Evolutionary conservation across 2,113 vertebrate species (phyloP), one percentile per base, ranked within the genome.

Genomic region (Paraplagusia blochii): DNA sequence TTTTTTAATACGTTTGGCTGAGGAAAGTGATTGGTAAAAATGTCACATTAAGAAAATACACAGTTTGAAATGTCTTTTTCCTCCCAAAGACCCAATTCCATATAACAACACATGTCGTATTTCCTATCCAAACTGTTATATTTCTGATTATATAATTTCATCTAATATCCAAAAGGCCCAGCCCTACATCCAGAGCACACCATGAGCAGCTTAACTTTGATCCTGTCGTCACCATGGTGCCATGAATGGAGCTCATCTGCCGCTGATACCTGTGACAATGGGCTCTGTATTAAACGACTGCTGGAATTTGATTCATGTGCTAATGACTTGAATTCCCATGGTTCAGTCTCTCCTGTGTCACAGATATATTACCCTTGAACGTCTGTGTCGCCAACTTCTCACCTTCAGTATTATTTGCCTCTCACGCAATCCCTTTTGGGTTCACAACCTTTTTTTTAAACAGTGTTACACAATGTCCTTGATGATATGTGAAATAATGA

Each of bases 301-400:
- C 47, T 77, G 83, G 81, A 89, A 87, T 86, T 72, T 71, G 15
- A 86, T 90, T 89, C 78, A 85, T 77, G 85, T 88, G 81, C 57
- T 81, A 88, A 89, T 85, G 54, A 79, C 61, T 8, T 38, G 5
- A 69, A 77, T 84, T 82, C 78, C 77, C 74, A 86, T 85, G 84
- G 77, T 78, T 63, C 76, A 77, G 46, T 55, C 74, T 70, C 73
- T 70, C 76, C 68, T 79, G 72, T 63, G 67, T 63, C 35, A 45
- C 53, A 78, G 62, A 82, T 80, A 78, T 81, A 50, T 59, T 62
- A 60, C 45, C 58, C 22, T 43, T n/a, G n/a, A 65, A 22, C 58
- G 50, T 49, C 36, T 49, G 34, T 19, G 12, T 66, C 45, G 19
- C 47, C 58, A 39, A 18, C 15, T 44, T 44, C 11, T 22, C 0